A percentile compares a stretch with the other conserved stretches of the same genome.
Conservation (phyloP, 2,113 vertebrate species). For the Fulmarus glacialis region DNA sequence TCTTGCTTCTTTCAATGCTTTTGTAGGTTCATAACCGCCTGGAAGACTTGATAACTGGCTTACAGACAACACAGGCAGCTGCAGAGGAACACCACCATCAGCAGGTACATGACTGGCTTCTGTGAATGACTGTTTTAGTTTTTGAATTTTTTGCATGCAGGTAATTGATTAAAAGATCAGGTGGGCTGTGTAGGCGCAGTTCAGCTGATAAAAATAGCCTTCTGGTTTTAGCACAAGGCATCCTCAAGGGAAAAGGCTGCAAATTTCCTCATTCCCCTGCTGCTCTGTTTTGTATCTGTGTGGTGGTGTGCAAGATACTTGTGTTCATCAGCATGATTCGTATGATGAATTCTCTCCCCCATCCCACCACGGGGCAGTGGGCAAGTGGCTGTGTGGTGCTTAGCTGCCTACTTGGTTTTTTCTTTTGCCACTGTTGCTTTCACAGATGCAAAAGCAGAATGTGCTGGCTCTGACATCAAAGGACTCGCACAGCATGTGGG, state of each 20-base stretch:
- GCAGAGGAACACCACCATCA: conserved; percentile 84
- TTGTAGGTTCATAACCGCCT: conserved; percentile 79
- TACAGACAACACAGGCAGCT: conserved; percentile 83
- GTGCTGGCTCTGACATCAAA: conserved; percentile 77
- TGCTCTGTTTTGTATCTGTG: background rate
- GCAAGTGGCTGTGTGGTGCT: background rate
- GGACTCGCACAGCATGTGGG: conserved; percentile 82
- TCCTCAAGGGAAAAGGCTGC: background rate
- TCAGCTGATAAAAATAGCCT: background rate
- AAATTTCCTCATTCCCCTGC: background rate
- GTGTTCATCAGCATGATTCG: background rate
- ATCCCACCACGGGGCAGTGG: no score
- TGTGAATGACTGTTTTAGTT: background rate
- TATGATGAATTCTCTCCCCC: background rate
- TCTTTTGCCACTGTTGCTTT: background rate
- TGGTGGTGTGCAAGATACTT: background rate
- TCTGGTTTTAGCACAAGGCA: background rate
- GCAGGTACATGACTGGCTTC: conserved; percentile 73
- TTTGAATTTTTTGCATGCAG: background rate
- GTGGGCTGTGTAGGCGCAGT: background rate
- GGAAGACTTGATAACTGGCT: conserved; percentile 83
- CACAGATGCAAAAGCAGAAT: conserved; percentile 82
- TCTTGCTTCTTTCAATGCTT: background rate
- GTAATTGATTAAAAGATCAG: background rate
- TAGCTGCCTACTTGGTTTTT: background rate